These are phyloP conservation scores for Pomatostomus ruficeps DNA, from an alignment of 2,113 vertebrate species.

Conservation along the genomic window DNA sequence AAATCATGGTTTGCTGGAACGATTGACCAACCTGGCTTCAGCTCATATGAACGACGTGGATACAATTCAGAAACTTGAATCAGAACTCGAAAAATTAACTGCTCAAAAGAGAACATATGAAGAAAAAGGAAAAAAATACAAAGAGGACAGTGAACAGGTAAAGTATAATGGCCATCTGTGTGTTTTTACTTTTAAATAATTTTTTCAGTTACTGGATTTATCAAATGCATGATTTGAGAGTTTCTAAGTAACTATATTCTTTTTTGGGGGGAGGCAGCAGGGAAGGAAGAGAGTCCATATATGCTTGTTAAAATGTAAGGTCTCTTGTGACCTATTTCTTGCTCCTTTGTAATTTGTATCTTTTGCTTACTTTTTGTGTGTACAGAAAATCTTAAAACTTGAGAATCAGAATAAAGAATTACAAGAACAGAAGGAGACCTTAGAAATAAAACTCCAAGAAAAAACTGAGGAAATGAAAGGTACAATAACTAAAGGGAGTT, in stretches of 20 bases:
- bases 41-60: conserved; percentile 73
- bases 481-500: conserved; percentile 34
- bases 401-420: conserved; percentile 74
- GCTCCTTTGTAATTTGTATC: neutral
- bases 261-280: neutral
- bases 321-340: neutral
- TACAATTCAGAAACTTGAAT: conserved; percentile 82
- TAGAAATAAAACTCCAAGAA: conserved; percentile 75
- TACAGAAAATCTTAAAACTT: conserved; percentile 74
- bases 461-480: conserved; percentile 81
- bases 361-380: neutral
- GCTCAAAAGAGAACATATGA: conserved; percentile 73
- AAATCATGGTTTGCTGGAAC: conserved; percentile 86
- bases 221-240: neutral
- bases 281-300: neutral
- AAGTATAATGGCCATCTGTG: neutral
- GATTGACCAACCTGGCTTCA: conserved; percentile 79
- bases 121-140: conserved; percentile 76
- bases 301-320: neutral
- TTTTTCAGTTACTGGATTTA: neutral
- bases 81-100: conserved; percentile 78
- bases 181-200: neutral
- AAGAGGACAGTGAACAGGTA: conserved; percentile 79
- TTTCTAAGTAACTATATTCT: neutral
- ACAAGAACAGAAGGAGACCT: conserved; percentile 72